phyloP scores from a whole-genome alignment of 2,113 vertebrate genomes.

The Brachionichthys hirsutus region DNA sequence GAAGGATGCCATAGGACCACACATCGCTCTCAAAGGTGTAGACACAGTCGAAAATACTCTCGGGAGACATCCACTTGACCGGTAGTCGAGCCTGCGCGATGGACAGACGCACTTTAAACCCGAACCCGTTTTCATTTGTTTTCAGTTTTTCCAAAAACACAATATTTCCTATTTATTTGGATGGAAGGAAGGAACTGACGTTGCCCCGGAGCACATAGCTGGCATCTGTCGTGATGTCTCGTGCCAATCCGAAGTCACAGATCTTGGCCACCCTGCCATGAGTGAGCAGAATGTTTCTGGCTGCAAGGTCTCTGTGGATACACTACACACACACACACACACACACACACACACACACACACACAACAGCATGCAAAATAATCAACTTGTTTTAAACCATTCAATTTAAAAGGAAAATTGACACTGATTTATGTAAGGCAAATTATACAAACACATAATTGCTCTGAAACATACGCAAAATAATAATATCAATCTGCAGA shows the following conservation, averaged over 20 bases:
- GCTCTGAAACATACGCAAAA: too few species aligned
- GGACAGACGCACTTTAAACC: background rate
- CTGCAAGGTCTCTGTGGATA: slow-evolving; percentile 95
- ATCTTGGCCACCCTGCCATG: slow-evolving; percentile 97
- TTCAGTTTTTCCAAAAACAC: too few species aligned
- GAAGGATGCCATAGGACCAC: slow-evolving; percentile 97
- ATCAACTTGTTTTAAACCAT: too few species aligned
- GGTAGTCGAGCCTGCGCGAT: slow-evolving; percentile 89
- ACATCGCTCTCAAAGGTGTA: slow-evolving; percentile 98
- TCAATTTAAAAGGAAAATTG: too few species aligned
- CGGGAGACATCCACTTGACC: slow-evolving; percentile 99
- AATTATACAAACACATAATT: too few species aligned
- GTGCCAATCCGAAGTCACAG: slow-evolving; percentile 95
- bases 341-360: slow-evolving; percentile 23
- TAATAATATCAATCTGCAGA: slow-evolving; percentile 29
- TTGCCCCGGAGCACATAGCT: slow-evolving; percentile 98
- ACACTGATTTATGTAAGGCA: too few species aligned
- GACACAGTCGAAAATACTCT: slow-evolving; percentile 95
- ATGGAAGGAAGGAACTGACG: slow-evolving; percentile 79
- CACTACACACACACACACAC: slow-evolving; percentile 77
- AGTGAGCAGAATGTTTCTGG: slow-evolving; percentile 95
- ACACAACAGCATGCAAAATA: background rate
- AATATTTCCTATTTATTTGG: too few species aligned
- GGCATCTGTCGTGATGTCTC: slow-evolving; percentile 96
- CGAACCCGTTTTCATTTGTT: too few species aligned